These are phyloP conservation scores for Naja naja DNA, from an alignment of 2,113 vertebrate genomes.

Conservation along the genomic window DNA sequence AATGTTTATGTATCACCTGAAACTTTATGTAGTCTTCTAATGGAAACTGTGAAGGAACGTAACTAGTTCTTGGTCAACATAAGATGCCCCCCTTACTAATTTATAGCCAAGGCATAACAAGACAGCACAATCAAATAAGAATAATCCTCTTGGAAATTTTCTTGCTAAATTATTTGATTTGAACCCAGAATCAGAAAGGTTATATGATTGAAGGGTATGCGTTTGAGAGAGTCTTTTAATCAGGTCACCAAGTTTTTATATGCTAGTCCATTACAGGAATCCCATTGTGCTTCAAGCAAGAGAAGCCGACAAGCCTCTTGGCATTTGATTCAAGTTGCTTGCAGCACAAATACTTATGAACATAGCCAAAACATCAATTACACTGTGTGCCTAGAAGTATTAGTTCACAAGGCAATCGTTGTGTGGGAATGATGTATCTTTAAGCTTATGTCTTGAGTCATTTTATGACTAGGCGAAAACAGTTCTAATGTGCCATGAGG, in stretches of 20 bases:
- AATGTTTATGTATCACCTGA: not conserved
- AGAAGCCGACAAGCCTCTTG: slow-evolving; percentile 8
- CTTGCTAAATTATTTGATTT: not conserved
- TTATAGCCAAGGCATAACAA: not conserved
- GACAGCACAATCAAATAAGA: not conserved
- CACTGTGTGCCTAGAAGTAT: slow-evolving; percentile 59
- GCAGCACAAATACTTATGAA: slow-evolving; percentile 36
- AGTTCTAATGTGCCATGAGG: slow-evolving; percentile 70
- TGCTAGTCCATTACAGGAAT: not conserved
- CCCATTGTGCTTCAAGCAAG: not conserved
- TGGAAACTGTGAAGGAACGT: not conserved
- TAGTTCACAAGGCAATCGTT: slow-evolving; percentile 74
- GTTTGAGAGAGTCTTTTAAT: not conserved
- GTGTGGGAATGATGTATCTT: slow-evolving; percentile 76
- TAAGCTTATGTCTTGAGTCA: slow-evolving; percentile 71
- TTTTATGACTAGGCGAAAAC: slow-evolving; percentile 74
- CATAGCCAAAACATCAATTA: slow-evolving; percentile 26
- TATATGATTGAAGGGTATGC: not conserved
- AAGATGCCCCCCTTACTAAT: not conserved
- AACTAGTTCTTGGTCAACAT: not conserved
- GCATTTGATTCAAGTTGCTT: slow-evolving; percentile 49
- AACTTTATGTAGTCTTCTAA: not conserved
- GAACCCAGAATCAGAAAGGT: not conserved
- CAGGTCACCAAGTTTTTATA: not conserved
- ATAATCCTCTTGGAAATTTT: not conserved